Evolutionary conservation across 2,113 vertebrate genomes (phyloP), one percentile per base, ranked within the genome.

Genomic region (Gobius niger): DNA sequence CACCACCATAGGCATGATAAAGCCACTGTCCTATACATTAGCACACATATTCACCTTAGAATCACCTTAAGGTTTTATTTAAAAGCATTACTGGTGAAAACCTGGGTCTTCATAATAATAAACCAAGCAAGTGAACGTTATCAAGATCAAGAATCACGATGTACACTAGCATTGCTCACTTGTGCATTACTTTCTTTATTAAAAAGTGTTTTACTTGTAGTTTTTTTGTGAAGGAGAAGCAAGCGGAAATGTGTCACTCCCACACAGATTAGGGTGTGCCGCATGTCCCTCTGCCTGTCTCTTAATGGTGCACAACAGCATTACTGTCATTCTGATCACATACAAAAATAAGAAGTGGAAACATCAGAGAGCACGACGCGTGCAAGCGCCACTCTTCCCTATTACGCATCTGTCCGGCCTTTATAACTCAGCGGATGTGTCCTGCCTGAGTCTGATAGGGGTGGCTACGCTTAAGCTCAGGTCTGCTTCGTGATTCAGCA

Each of bases 291-390:
- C 82, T 82, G 70, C 78, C 74, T 83, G 74, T 73, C 78, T 13
- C 77, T 75, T 80, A 71, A 63, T 68, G 46, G 65, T 84, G 80
- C 80, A 89, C 85, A 82, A 79, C 78, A 80, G 24, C 61, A 82
- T 87, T 86, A 83, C 82, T 87, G 84, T 87, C 85, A 89, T 50
- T 78, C 74, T 60, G 50, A 71, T 82, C 65, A 65, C 18, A 75
- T 67, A 77, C 44, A 66, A 75, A 80, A 70, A 67, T 72, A 73
- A 40, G 11, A 0, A 24, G 68, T 44, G 79, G 41, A 82, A 75
- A 82, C 74, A 79, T 77, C 8, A 76, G 80, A 73, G 77, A 63
- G 52, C 68, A 77, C 10, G 50, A 77, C 34, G 12, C 61, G 65
- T 60, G 2, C 59, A 54, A 40, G n/a, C 62, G 62, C 42, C 61